Base-by-base conservation (phyloP, 2,797 vertebrate species). In the Sciaenops ocellatus region DNA sequence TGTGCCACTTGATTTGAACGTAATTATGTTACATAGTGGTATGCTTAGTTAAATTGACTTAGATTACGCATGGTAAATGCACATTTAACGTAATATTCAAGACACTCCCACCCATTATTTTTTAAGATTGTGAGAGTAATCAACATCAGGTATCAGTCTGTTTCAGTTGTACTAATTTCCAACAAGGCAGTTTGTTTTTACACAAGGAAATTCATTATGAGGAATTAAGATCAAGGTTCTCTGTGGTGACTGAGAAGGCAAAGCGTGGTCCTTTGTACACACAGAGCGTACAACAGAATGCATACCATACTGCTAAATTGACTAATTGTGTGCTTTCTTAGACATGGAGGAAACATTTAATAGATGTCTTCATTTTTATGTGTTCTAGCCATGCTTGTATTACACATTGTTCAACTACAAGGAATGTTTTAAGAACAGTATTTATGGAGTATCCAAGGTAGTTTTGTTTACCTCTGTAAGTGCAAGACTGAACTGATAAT, bases 1-100 rank as follows among this genome's bases (percentile, higher is more conserved):
- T 84, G 82, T 69, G 85, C 38, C 76, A 85, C 86, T 87, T 86
- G 78, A 89, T 90, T 89, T 79, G 52, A 86, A 89, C 85, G 65
- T 83, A 90, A 91, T 88, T 79, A 85, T 60, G 62, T 85, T 86
- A 82, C 80, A 87, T n/a, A 3, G 69, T 76, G 82, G 80, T 75
- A 82, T 80, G 83, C 86, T 91, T 76, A 82, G 78, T 88, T 74
- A 74, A 87, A 86, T 76, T 44, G 63, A 89, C 87, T 85, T 79
- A 83, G 54, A 85, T 85, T 85, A 90, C 88, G 85, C 79, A 90
- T 85, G 76, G 81, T 82, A 67, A 38, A 83, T 51, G 57, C 5
- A 86, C 84, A 83, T 85, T 84, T 78, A 79, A 84, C 47, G 15
- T 50, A 85, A 80, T 67, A 83, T 69, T 57, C 74, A 15, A 81